Evolutionary conservation across 1,140 invertebrate genomes (phyloP).

Genomic region (Lepeophtheirus salmonis): DNA sequence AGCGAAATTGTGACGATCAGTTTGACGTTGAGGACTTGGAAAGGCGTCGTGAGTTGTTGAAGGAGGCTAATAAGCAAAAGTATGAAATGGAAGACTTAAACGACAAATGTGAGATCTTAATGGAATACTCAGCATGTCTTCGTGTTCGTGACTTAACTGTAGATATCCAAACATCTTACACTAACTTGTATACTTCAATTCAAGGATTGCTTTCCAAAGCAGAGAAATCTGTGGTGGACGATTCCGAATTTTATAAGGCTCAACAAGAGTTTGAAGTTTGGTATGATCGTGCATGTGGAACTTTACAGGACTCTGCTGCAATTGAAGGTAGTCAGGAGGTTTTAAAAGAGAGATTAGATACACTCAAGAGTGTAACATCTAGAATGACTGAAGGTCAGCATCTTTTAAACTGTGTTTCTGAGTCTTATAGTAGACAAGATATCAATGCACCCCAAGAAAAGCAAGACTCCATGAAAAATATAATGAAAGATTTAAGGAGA

Average conservation of each 20-base stretch:
- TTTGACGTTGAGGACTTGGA: conserved; percentile 47
- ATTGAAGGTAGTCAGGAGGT: conserved; percentile 48
- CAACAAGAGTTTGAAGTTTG: conserved; percentile 60
- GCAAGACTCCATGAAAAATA: not conserved
- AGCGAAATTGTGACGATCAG: conserved; percentile 28
- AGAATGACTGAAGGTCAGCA: conserved; percentile 68
- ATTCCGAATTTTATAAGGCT: conserved; percentile 66
- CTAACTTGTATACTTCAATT: conserved; percentile 43
- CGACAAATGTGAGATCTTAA: conserved; percentile 61
- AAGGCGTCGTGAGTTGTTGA: conserved; percentile 36
- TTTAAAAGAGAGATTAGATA: conserved; percentile 65
- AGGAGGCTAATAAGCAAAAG: conserved; percentile 55
- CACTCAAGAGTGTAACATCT: conserved; percentile 41
- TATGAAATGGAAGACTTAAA: conserved; percentile 57
- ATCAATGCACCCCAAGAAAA: not conserved
- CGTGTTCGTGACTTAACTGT: conserved; percentile 66
- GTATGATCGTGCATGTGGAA: conserved; percentile 51
- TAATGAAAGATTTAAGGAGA: not conserved
- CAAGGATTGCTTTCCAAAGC: conserved; percentile 46
- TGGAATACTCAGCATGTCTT: conserved; percentile 60
- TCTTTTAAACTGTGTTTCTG: conserved; percentile 51
- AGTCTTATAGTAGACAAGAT: conserved; percentile 48
- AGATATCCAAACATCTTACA: conserved; percentile 56
- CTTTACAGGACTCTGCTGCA: conserved; percentile 57
- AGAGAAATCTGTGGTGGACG: conserved; percentile 68